Base-by-base conservation (phyloP, 2,113 vertebrate genomes). In the Oryzias melastigma region DNA sequence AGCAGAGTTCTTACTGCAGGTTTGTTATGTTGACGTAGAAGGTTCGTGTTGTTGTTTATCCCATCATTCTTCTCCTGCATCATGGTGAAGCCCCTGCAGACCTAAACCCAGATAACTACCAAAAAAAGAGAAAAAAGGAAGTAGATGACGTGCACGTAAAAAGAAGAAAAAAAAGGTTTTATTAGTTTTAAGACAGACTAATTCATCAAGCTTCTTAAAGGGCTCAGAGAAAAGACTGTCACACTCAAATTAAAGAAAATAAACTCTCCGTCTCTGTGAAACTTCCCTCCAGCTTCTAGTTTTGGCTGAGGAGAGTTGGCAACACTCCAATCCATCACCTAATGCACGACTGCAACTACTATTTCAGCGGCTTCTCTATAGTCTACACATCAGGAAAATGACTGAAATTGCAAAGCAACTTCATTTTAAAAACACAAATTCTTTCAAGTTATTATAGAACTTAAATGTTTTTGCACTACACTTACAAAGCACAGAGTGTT, bases 1-100 rank as follows among this genome's bases (percentile, higher is more conserved):
- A 42, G 62, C 25, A 35, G 62, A 35, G 58, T 41, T 67, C 88
- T 87, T 84, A 90, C 88, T 52, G 67, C 56, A 14, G 80, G 78
- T 84, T 59, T 78, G 6, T 72, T 80, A 17, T 71, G 71, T 50
- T 78, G 81, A 57, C 67, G 15, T 60, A 67, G 48, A 73, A 64
- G 64, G 51, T 57, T 27, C 45, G 41, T 17, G 62, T 73, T 71
- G 78, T 60, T 65, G 64, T 79, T 76, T 55, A 80, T 70, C 46
- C 56, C 42, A 17, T 78, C 63, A 55, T 59, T 74, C 63, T 42
- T 69, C 47, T 74, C 66, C 44, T 72, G 79, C 63, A 70, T 52
- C 84, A 88, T 81, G 58, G 16, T 76, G 76, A 70, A 56, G 18
- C n/a, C 22, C 66, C 78, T 65, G 68, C 58, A 68, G 67, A 59